phyloP scores from a whole-genome alignment of 2,113 vertebrate species.

The Hippopotamus amphibius region DNA sequence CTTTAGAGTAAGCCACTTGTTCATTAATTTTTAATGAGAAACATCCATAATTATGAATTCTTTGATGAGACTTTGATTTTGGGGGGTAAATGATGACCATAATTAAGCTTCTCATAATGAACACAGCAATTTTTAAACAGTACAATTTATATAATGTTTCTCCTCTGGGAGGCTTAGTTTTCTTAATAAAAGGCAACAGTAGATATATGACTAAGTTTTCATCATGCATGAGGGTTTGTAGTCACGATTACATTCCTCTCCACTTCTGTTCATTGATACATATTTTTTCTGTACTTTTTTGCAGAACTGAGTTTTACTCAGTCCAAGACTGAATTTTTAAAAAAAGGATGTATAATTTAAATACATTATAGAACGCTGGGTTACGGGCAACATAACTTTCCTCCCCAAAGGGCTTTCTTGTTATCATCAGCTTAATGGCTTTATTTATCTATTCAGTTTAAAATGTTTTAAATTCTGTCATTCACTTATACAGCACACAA shows the following conservation, averaged over 20 bases:
- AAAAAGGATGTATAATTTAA: not conserved
- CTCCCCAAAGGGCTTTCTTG: not conserved
- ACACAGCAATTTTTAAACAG: slow-evolving; percentile 86
- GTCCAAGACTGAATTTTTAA: not conserved
- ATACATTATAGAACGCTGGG: not conserved
- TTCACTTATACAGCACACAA: slow-evolving; percentile 1
- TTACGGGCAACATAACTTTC: not conserved
- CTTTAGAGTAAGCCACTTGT: slow-evolving; percentile 75
- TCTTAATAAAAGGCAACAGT: slow-evolving; percentile 81
- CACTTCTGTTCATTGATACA: not conserved
- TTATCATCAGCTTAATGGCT: slow-evolving; percentile 36
- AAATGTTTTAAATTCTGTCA: slow-evolving; percentile 20
- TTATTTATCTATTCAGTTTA: slow-evolving; percentile 19
- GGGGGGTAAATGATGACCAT: slow-evolving; percentile 85
- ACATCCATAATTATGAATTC: slow-evolving; percentile 86
- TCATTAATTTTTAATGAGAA: slow-evolving; percentile 86
- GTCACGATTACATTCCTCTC: not conserved
- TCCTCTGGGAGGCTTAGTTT: slow-evolving; percentile 79
- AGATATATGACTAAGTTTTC: slow-evolving; percentile 73
- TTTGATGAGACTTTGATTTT: slow-evolving; percentile 83
- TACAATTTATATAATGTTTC: slow-evolving; percentile 85
- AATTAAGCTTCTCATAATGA: slow-evolving; percentile 88
- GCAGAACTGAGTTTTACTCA: slow-evolving; percentile 21
- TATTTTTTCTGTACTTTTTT: not conserved
- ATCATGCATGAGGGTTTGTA: slow-evolving; percentile 18